Percentiles rank a stretch among this genome's conserved stretches.
These are phyloP conservation scores for Clostera curtula DNA, from an alignment of 2,888 invertebrate genomes.

Conservation along the genomic window DNA sequence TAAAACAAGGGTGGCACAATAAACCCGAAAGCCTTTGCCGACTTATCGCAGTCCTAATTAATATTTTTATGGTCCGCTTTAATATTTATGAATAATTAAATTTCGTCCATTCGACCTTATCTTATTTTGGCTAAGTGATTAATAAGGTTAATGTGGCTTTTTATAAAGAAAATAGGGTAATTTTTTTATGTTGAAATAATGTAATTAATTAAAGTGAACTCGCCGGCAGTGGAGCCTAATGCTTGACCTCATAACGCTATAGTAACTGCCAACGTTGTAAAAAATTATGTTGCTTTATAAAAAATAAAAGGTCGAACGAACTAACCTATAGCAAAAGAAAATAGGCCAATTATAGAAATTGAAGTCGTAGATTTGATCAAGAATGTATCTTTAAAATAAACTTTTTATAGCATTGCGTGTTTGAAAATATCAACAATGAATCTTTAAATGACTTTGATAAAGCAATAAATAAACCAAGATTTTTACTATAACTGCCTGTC, in stretches of 20 bases:
- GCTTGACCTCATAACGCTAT: constrained; percentile 1
- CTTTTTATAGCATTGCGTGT: no score
- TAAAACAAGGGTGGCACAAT: constrained; percentile 1
- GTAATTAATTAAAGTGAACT: constrained; percentile 2
- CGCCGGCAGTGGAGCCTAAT: neutral
- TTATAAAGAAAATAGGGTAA: constrained; percentile 3
- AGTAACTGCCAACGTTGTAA: neutral
- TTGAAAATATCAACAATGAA: no score
- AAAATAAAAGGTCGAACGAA: no score
- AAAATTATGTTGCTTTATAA: no score
- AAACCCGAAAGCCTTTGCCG: constrained; percentile 1
- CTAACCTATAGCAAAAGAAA: no score
- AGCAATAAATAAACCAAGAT: no score
- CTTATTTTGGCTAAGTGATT: constrained; percentile 3
- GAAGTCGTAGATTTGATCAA: no score
- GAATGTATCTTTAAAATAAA: no score
- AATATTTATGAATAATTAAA: constrained; percentile 3
- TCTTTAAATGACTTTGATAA: no score
- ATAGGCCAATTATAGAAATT: no score
- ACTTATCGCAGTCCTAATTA: constrained; percentile 2
- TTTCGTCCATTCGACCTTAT: constrained; percentile 2
- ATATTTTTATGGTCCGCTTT: constrained; percentile 2
- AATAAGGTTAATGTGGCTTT: constrained; percentile 4
- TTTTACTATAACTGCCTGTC: no score
- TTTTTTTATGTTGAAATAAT: constrained; percentile 4